phyloP scores from a whole-genome alignment of 2,797 vertebrate genomes.

The Geotrypetes seraphini region DNA sequence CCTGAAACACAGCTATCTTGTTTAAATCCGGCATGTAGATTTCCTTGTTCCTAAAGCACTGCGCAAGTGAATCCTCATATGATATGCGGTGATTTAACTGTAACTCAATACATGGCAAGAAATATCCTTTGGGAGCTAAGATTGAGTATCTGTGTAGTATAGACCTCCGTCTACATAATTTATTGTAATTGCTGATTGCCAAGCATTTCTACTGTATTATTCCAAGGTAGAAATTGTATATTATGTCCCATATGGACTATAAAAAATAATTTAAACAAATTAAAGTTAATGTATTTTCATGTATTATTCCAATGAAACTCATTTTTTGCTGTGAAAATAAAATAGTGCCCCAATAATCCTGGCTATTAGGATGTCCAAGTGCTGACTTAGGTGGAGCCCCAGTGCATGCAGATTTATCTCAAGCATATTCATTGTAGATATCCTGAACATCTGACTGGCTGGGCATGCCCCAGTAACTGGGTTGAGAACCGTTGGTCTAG shows the following conservation, averaged over 20 bases:
- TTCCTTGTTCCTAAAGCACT: constrained; percentile 31
- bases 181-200: constrained; percentile 33
- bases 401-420: too few species aligned
- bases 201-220: constrained; percentile 16
- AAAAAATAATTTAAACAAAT: constrained; percentile 32
- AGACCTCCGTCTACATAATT: constrained; percentile 23
- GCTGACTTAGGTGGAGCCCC: too few species aligned
- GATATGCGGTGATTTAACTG: constrained; percentile 40
- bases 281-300: too few species aligned
- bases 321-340: too few species aligned
- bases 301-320: too few species aligned
- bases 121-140: constrained; percentile 38
- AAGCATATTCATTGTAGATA: too few species aligned
- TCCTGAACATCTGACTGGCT: too few species aligned
- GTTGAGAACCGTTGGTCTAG: too few species aligned
- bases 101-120: constrained; percentile 51
- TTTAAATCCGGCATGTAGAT: constrained; percentile 46
- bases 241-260: constrained; percentile 19
- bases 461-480: too few species aligned
- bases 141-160: constrained; percentile 11
- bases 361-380: too few species aligned
- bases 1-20: constrained; percentile 45
- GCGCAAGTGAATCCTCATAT: too few species aligned
- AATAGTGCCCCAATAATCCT: too few species aligned
- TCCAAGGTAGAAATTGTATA: constrained; percentile 5